phyloP scores from a whole-genome alignment of 2,113 vertebrate species.

The Platysternon megacephalum region DNA sequence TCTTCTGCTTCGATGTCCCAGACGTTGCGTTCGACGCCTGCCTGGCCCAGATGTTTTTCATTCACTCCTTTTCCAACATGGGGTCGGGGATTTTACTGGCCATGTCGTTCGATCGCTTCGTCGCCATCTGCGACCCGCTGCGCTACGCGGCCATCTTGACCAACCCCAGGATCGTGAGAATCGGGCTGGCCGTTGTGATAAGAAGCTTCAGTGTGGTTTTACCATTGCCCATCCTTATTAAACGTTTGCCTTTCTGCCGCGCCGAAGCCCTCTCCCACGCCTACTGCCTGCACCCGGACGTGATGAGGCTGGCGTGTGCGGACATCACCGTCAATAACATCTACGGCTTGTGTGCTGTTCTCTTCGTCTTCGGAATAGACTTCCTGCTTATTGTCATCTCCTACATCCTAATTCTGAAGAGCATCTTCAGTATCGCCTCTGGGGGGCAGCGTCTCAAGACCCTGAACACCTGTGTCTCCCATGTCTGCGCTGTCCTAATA shows the following conservation, averaged over 20 bases:
- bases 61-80: slow-evolving; percentile 41
- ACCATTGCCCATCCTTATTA: slow-evolving; percentile 39
- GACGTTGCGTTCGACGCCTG: slow-evolving; percentile 34
- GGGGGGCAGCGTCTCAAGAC: slow-evolving; percentile 6
- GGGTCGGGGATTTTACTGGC: slow-evolving; percentile 52
- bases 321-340: slow-evolving; percentile 28
- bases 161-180: neutral
- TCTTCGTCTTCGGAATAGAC: slow-evolving; percentile 2
- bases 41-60: slow-evolving; percentile 50
- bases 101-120: slow-evolving; percentile 34
- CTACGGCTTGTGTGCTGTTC: slow-evolving; percentile 32
- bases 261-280: slow-evolving; percentile 32
- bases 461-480: slow-evolving; percentile 49
- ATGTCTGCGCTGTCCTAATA: slow-evolving; percentile 44
- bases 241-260: slow-evolving; percentile 14
- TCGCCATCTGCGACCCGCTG: slow-evolving; percentile 44
- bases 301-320: slow-evolving; percentile 54
- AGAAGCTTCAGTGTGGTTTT: slow-evolving; percentile 4
- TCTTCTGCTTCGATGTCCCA: slow-evolving; percentile 47
- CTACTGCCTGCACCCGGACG: slow-evolving; percentile 56
- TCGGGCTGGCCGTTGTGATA: neutral
- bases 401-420: slow-evolving; percentile 37
- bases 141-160: slow-evolving; percentile 34
- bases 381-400: slow-evolving; percentile 28
- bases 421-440: slow-evolving; percentile 20